Evolutionary conservation across 1,140 invertebrate species (phyloP), one percentile per base, ranked within the genome.

Genomic region (Meloidogyne hapla): DNA sequence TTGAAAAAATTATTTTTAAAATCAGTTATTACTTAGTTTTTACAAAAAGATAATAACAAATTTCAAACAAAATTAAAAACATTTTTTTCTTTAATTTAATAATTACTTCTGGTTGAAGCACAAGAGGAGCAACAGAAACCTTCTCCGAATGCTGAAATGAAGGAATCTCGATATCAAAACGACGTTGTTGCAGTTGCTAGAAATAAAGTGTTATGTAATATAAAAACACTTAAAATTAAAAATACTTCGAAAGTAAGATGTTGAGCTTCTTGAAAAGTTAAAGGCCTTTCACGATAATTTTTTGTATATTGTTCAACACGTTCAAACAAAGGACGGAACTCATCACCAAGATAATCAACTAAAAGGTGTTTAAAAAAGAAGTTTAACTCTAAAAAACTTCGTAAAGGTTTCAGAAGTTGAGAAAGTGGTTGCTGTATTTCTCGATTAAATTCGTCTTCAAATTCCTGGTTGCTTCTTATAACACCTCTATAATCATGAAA

Each of bases 201-300:
- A 70, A 70, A 42, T 28, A 45, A 26, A 25, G 8, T 21, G 12
- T 10, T 10, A n/a, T n/a, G n/a, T n/a, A 13, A 38, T 13, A 3
- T 23, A 48, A 12, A 42, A 26, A 48, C 26, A 15, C 1, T 12
- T 21, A 23, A 26, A 33, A 45, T 38, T 2, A n/a, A 28, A 40
- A 21, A 18, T 2, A 70, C 75, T 21, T 76, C 72, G 33, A 18
- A 56, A 25, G 42, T 63, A 15, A 76, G 26, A 62, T 40, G 38
- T 15, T 45, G 38, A 15, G 74, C 74, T 18, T 75, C 74, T 15
- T 75, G 21, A 62, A 75, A 75, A 15, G 75, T 76, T 23, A 76
- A 12, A 2, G 75, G 72, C 38, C 64, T 65, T n/a, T 75, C 73
- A 26, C 64, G 64, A 25, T 26, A 25, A 21, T 69, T 68, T n/a